Base-by-base conservation (phyloP, 2,113 vertebrate species). In the Percopsis transmontana region DNA sequence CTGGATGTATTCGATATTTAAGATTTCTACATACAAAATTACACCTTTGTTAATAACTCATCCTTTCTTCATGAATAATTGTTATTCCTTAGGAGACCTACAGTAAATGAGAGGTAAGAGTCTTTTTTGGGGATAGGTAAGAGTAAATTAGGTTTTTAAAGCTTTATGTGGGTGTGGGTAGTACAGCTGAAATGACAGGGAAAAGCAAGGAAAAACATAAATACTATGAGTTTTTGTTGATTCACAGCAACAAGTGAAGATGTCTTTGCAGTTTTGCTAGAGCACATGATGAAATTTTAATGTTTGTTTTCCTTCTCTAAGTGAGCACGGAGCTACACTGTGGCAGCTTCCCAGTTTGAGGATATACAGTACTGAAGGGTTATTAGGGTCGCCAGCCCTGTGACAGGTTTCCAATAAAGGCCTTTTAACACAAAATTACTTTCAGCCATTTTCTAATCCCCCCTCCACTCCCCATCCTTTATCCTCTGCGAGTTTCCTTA, bases 221-320 rank as follows among this genome's bases (percentile, higher is more conserved):
- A 33, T 33, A 33, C 8, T 33, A 33, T 7, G 39, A 21, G 23
- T 72, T 82, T 83, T 50, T 81, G 75, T 84, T 80, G 72, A 74
- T 65, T 84, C 76, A 59, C 41, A 64, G 63, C 21, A 65, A 76
- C 45, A 84, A 58, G 41, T 56, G 68, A 66, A 76, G 66, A 68
- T 75, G 74, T 68, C 71, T 80, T 83, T 70, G 66, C 74, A 20
- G 52, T 83, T 80, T 76, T 82, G 60, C 61, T 56, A 9, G 55
- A 79, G 68, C 55, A 58, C 65, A 48, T 23, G 52, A 77, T 84
- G 42, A 85, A 86, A 84, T 58, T 76, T 77, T 63, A 65, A 86
- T 85, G 69, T 52, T 66, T 69, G 39, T 60, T 55, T 72, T 74
- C 33, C 60, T 52, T 27, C 52, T 40, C 44, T 65, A 38, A 20